phyloP scores from a whole-genome alignment of 2,797 vertebrate genomes.

The Myotis daubentonii region DNA sequence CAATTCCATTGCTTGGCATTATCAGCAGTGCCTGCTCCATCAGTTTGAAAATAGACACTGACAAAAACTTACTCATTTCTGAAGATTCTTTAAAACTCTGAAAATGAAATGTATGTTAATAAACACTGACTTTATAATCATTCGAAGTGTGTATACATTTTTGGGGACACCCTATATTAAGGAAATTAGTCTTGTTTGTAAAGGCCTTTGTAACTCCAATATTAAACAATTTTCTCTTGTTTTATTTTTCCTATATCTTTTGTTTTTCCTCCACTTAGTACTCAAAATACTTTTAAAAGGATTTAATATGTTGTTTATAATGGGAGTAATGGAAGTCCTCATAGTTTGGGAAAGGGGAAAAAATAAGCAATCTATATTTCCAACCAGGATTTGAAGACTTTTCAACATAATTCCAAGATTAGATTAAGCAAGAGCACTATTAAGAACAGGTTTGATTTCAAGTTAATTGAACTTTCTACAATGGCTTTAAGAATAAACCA shows the following conservation, averaged over 20 bases:
- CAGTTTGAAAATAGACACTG: neutral
- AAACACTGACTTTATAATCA: neutral
- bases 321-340: neutral
- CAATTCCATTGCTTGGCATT: neutral
- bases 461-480: conserved; percentile 32
- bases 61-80: neutral
- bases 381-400: conserved; percentile 34
- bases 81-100: neutral
- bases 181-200: neutral
- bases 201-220: neutral
- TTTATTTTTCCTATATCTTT: neutral
- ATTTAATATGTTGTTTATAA: neutral
- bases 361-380: neutral
- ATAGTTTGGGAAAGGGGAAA: neutral
- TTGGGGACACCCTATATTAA: neutral
- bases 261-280: neutral
- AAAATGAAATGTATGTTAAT: neutral
- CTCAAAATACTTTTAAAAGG: neutral
- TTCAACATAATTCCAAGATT: neutral
- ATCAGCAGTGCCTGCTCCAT: neutral
- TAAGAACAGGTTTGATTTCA: neutral
- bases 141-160: neutral
- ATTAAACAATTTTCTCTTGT: neutral
- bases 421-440: neutral
- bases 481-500: neutral